These are phyloP conservation scores for Leptobrachium leishanense DNA, from an alignment of 2,113 vertebrate species.

Conservation along the genomic window DNA sequence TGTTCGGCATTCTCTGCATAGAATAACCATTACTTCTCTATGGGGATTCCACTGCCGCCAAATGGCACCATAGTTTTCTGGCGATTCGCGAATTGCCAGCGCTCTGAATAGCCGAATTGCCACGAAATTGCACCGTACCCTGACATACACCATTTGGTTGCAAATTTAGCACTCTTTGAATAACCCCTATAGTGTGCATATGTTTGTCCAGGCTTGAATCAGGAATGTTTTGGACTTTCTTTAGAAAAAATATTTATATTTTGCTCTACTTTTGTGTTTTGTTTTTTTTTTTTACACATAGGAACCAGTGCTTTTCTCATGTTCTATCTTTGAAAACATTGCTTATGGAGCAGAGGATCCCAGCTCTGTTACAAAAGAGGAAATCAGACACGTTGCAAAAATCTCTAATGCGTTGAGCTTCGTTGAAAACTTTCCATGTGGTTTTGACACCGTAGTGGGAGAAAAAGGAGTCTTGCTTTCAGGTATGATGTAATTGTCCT, in stretches of 20 bases:
- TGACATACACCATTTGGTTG: too few relatives aligned
- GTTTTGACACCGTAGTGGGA: slow-evolving; percentile 88
- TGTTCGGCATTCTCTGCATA: too few relatives aligned
- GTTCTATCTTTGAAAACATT: slow-evolving; percentile 94
- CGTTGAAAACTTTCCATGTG: slow-evolving; percentile 83
- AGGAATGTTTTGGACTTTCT: too few relatives aligned
- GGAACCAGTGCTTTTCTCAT: slow-evolving; percentile 95
- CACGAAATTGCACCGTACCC: too few relatives aligned
- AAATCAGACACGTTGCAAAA: slow-evolving; percentile 80
- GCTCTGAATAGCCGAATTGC: too few relatives aligned
- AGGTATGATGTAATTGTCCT: slow-evolving; percentile 65
- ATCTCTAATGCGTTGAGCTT: slow-evolving; percentile 87
- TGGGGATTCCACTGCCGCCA: too few relatives aligned
- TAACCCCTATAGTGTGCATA: too few relatives aligned
- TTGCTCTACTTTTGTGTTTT: neutral
- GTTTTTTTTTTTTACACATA: slow-evolving; percentile 49
- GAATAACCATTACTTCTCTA: too few relatives aligned
- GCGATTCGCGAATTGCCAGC: too few relatives aligned
- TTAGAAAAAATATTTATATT: neutral
- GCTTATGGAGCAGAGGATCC: slow-evolving; percentile 85
- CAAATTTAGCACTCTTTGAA: too few relatives aligned
- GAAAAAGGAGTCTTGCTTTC: slow-evolving; percentile 95
- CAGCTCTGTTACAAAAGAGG: slow-evolving; percentile 72
- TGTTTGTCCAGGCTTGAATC: too few relatives aligned
- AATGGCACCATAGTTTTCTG: too few relatives aligned